Conservation (phyloP, 2,113 vertebrate genomes). For the Grammomys surdaster region DNA sequence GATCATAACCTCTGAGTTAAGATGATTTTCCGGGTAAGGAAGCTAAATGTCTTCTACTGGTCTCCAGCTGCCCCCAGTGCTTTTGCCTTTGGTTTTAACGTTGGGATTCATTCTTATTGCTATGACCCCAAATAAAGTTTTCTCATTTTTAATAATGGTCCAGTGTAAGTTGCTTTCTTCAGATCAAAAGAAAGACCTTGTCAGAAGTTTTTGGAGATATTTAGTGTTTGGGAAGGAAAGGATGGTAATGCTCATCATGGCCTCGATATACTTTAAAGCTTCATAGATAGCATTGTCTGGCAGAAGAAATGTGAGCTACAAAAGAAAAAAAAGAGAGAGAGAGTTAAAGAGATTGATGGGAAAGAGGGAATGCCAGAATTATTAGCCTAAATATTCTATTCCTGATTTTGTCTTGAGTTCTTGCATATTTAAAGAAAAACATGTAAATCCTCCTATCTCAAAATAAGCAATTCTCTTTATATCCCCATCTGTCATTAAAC, state of each 20-base stretch:
- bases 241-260: not conserved
- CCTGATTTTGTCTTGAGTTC: not conserved
- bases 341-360: not conserved
- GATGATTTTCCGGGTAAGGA: not conserved
- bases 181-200: not conserved
- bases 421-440: not conserved
- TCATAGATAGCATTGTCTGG: not conserved
- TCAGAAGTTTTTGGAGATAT: not conserved
- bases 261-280: not conserved
- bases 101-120: not conserved
- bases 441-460: conserved; percentile 18
- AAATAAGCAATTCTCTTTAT: conserved; percentile 44
- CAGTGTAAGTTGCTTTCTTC: not conserved
- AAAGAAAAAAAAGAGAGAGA: not conserved
- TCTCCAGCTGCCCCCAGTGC: no score
- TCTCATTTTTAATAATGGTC: not conserved
- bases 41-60: not conserved
- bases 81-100: not conserved
- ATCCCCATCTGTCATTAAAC: not conserved
- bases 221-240: not conserved
- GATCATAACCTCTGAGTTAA: not conserved
- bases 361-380: not conserved
- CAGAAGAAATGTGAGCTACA: not conserved
- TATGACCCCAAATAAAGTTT: conserved; percentile 6
- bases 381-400: not conserved